These are phyloP conservation scores for Drosophila formosana DNA, from an alignment of 2,888 invertebrate genomes.

Conservation along the genomic window DNA sequence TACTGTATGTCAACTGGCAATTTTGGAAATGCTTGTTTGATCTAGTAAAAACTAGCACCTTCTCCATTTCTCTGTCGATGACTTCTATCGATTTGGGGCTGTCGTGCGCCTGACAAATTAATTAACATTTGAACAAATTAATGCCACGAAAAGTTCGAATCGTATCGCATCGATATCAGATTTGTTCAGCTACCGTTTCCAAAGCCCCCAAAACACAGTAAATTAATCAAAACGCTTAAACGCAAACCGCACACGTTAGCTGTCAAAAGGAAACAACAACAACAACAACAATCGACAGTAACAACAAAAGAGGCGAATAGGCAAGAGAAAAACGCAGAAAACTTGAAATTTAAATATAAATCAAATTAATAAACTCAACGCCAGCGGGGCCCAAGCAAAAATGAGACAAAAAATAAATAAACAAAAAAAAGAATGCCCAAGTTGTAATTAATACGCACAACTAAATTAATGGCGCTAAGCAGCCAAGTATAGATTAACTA, in stretches of 20 bases:
- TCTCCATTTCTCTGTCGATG: no score
- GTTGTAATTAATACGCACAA: constrained; percentile 64
- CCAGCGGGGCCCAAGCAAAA: constrained; percentile 27
- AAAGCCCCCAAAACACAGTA: constrained; percentile 33
- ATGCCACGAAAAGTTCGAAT: constrained; percentile 36
- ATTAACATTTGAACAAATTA: constrained; percentile 75
- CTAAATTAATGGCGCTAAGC: constrained; percentile 72
- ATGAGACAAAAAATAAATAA: constrained; percentile 19
- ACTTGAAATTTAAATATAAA: constrained; percentile 72
- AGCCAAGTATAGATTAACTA: constrained; percentile 56
- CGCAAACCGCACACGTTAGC: constrained; percentile 70
- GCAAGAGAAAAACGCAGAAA: constrained; percentile 50
- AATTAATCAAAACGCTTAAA: constrained; percentile 71
- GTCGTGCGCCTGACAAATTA: constrained; percentile 71
- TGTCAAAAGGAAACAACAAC: constrained; percentile 60
- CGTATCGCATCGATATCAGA: constrained; percentile 39
- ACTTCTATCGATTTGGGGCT: constrained; percentile 15
- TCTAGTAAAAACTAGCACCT: neutral
- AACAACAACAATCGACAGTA: constrained; percentile 16
- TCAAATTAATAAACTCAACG: constrained; percentile 58
- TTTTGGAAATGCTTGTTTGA: constrained; percentile 40
- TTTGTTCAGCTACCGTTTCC: constrained; percentile 63
- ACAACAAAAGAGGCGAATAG: constrained; percentile 38
- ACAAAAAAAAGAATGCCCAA: constrained; percentile 16
- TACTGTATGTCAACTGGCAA: constrained; percentile 33